Conservation (phyloP, 1,140 invertebrate genomes). For the Chrysomallon squamiferum region DNA sequence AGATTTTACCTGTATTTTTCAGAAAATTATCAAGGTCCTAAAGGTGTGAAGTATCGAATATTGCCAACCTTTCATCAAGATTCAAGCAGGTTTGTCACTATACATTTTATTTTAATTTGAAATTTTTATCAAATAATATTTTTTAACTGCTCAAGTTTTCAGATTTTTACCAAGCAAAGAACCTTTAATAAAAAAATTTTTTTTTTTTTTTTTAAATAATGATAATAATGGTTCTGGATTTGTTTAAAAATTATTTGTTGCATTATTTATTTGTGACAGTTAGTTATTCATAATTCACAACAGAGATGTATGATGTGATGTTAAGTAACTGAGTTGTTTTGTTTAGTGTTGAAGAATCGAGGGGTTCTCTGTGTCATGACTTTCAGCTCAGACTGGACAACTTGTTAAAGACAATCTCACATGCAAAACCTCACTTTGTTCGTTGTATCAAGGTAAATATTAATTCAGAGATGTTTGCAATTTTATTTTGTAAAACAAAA, state of each 20-base stretch:
- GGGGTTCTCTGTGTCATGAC: conserved; percentile 69
- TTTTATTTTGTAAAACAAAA: background rate
- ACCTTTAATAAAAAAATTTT: too few species aligned
- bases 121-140: too few species aligned
- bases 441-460: conserved; percentile 77
- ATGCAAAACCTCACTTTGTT: conserved; percentile 92
- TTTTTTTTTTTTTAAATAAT: too few species aligned
- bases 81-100: background rate
- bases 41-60: conserved; percentile 32
- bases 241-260: too few species aligned
- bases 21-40: conserved; percentile 30
- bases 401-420: conserved; percentile 86
- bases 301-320: too few species aligned
- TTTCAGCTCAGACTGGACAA: conserved; percentile 93
- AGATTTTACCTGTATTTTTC: conserved; percentile 7
- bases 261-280: too few species aligned
- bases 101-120: too few species aligned
- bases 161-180: too few species aligned
- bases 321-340: too few species aligned
- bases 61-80: conserved; percentile 15
- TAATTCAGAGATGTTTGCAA: background rate
- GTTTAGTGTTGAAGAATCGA: background rate
- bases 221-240: too few species aligned
- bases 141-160: too few species aligned
- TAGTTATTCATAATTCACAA: too few species aligned